phyloP scores from a whole-genome alignment of 2,888 invertebrate species.

The Dione vanillae region DNA sequence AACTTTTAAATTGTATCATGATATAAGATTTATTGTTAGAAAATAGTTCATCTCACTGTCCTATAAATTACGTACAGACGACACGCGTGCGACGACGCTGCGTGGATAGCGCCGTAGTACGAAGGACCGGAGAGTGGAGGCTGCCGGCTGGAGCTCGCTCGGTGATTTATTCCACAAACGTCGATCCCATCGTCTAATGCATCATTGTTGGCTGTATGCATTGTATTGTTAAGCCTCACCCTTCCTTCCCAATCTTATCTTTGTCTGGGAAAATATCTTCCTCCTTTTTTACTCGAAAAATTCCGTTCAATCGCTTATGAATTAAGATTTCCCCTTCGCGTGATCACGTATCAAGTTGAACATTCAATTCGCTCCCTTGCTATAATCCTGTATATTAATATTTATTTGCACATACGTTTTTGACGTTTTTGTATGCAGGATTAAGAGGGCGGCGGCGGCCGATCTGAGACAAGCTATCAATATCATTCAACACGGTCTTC shows the following conservation, averaged over 20 bases:
- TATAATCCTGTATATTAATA: slow-evolving; percentile 13
- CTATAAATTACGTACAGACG: slow-evolving; percentile 49
- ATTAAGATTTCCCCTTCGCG: slow-evolving; percentile 33
- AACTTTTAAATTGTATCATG: slow-evolving; percentile 24
- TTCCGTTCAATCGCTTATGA: slow-evolving; percentile 21
- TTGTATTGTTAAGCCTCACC: slow-evolving; percentile 56
- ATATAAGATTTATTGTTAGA: slow-evolving; percentile 47
- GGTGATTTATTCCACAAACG: slow-evolving; percentile 62
- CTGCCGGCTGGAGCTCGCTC: slow-evolving; percentile 39
- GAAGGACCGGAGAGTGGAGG: slow-evolving; percentile 38
- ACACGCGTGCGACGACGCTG: slow-evolving; percentile 42
- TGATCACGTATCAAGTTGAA: slow-evolving; percentile 2
- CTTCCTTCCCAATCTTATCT: slow-evolving; percentile 47
- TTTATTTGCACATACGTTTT: slow-evolving; percentile 19
- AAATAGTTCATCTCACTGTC: slow-evolving; percentile 47
- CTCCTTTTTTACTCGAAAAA: slow-evolving; percentile 35
- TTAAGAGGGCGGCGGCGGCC: slow-evolving; percentile 37
- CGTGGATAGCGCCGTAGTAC: slow-evolving; percentile 47
- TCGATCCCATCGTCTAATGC: slow-evolving; percentile 62
- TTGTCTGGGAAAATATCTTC: slow-evolving; percentile 34
- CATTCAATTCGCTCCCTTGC: slow-evolving; percentile 13
- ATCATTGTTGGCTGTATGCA: slow-evolving; percentile 60
- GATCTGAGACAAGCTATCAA: slow-evolving; percentile 40
- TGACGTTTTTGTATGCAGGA: slow-evolving; percentile 21
- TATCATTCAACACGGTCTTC: slow-evolving; percentile 44